phyloP scores from a whole-genome alignment of 2,113 vertebrate genomes.

The Nyctibius bracteatus region DNA sequence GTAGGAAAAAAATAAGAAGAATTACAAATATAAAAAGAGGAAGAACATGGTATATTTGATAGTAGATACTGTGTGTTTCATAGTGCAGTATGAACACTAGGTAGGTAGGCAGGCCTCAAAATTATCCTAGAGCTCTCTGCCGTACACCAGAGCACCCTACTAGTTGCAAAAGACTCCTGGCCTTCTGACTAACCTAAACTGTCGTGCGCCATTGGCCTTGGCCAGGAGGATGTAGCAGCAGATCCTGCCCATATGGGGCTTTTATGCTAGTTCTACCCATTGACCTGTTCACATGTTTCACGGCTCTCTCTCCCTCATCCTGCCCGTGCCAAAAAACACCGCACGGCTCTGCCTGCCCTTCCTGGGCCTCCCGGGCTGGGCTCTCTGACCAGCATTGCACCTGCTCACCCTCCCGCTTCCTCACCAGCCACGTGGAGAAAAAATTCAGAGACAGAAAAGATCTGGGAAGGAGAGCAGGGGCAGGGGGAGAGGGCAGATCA shows the following conservation, averaged over 20 bases:
- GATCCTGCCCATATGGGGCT: neutral
- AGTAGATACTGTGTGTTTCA: neutral
- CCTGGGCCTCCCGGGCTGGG: neutral
- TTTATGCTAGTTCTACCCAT: neutral
- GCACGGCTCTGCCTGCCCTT: neutral
- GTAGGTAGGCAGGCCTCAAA: neutral
- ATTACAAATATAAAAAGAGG: neutral
- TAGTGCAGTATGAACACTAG: neutral
- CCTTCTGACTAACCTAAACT: neutral
- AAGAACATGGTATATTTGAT: neutral
- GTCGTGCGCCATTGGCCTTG: neutral
- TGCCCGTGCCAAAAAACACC: neutral
- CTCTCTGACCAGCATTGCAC: neutral
- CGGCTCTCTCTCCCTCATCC: neutral
- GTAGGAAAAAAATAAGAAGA: neutral
- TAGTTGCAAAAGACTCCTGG: neutral
- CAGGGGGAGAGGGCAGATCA: neutral
- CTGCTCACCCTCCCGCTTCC: neutral
- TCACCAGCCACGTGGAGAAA: rapidly evolving
- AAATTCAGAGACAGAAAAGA: neutral
- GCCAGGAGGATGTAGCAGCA: neutral
- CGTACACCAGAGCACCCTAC: neutral
- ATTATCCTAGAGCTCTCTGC: neutral
- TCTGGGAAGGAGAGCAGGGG: neutral
- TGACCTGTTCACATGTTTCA: neutral